Evolutionary conservation across 1,140 invertebrate genomes (phyloP), one percentile per base, ranked within the genome.

Genomic region (Drosophila suzukii): DNA sequence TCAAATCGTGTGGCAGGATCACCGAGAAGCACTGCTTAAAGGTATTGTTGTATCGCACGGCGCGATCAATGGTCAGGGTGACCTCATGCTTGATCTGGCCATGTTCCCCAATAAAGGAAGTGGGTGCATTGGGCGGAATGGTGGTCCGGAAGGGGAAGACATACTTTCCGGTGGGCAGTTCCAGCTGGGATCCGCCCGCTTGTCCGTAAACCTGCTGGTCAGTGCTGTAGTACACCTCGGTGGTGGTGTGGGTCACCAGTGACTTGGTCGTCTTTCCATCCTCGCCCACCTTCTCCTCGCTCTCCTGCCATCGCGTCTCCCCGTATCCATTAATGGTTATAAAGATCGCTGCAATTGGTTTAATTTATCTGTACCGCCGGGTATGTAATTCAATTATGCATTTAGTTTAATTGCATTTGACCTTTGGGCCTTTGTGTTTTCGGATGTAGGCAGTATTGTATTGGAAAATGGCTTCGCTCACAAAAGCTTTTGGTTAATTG

Each of bases 1-100:
- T 97, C 20, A 97, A 94, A 93, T 97, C 96, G 55, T 96, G 93
- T 12, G 95, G 94, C 71, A 94, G 94, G 34, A 96, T 93, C 17
- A 97, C 95, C 11, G 95, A 96, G 81, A 97, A 96, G 12, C 94
- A 94, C 75, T 93, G 94, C 90, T 96, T 96, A 43, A 94, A 94
- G 75, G 95, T 95, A 74, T 96, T 94, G 92, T 97, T 96, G 81
- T 96, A 95, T 32, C 95, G 95, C 94, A 96, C 96, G 10, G 95
- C 95, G 17, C 96, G 94, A 92, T 96, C 96, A 63, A 97, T 92
- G 11, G 79, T 84, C 11, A 92, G 94, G 91, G 95, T 96, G 5
- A 96, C 93, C 70, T 94, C 95, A 79, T 96, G 96, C 34, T 95
- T 92, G 43, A 96, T 93, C 78, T 94, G 93, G 2, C 96, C 96